phyloP scores from a whole-genome alignment of 2,888 invertebrate genomes.

The Dinocampus coccinellae region DNA sequence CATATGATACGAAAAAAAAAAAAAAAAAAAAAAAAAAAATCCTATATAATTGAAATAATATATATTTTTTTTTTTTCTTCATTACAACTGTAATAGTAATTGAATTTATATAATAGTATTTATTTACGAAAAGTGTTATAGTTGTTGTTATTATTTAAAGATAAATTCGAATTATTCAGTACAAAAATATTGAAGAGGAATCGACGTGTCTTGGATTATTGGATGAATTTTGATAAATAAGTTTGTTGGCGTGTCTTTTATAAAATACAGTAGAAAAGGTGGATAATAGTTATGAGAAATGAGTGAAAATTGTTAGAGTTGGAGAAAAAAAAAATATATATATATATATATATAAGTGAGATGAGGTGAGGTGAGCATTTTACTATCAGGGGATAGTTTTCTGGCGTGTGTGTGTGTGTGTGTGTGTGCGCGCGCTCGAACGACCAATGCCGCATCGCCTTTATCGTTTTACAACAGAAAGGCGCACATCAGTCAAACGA shows the following conservation, averaged over 20 bases:
- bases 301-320: constrained; percentile 32
- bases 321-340: constrained; percentile 25
- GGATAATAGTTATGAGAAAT: no score
- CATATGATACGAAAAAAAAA: no score
- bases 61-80: no score
- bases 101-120: no score
- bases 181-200: neutral
- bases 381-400: constrained; percentile 67
- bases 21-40: neutral
- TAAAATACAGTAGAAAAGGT: constrained; percentile 26
- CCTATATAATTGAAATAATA: no score
- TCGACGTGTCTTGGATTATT: constrained; percentile 8
- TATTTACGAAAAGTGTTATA: no score
- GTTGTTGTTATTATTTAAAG: no score
- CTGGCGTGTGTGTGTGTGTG: no score
- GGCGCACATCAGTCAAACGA: constrained; percentile 70
- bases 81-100: no score
- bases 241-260: constrained; percentile 32
- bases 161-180: constrained; percentile 18
- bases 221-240: neutral
- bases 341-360: constrained; percentile 28
- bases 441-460: constrained; percentile 68
- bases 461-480: constrained; percentile 70
- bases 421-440: constrained; percentile 61
- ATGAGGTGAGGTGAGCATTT: constrained; percentile 21